These are phyloP conservation scores for Cichlasoma orientale DNA, from an alignment of 2,797 vertebrate species.

Conservation along the genomic window DNA sequence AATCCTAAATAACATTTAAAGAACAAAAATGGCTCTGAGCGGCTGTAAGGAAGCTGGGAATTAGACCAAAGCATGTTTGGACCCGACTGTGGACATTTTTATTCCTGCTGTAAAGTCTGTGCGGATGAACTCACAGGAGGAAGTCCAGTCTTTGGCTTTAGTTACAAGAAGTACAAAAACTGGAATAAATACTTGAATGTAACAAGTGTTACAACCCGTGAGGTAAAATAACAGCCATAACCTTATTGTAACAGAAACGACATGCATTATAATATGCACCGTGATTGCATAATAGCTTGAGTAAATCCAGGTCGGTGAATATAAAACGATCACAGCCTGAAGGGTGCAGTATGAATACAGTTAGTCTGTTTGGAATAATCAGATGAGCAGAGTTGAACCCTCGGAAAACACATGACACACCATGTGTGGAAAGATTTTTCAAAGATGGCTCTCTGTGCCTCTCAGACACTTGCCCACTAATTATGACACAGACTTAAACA, in stretches of 20 bases:
- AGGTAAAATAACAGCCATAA: neutral
- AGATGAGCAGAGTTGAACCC: slow-evolving; percentile 5
- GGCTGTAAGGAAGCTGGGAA: neutral
- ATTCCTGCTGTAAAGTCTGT: neutral
- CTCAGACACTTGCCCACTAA: slow-evolving; percentile 31
- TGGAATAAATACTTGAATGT: neutral
- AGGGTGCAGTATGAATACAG: neutral
- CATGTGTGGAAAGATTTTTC: slow-evolving; percentile 27
- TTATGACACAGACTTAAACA: slow-evolving; percentile 15
- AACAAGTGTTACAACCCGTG: neutral
- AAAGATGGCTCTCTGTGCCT: slow-evolving; percentile 39
- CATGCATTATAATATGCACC: no score
- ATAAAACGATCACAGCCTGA: neutral
- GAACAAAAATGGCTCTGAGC: neutral
- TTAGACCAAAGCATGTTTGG: neutral
- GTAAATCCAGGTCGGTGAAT: no score
- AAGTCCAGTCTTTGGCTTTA: neutral
- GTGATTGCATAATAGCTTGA: no score
- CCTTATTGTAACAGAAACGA: no score
- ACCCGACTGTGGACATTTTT: neutral
- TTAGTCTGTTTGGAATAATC: slow-evolving; percentile 5
- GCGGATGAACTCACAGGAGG: neutral
- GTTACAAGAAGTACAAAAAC: neutral
- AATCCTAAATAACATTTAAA: neutral
- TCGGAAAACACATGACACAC: slow-evolving; percentile 25